A percentile compares a stretch with the other conserved stretches of the same genome.
These are phyloP conservation scores for Macrosoma leucophasiata DNA, from an alignment of 2,888 invertebrate species.

Conservation along the genomic window DNA sequence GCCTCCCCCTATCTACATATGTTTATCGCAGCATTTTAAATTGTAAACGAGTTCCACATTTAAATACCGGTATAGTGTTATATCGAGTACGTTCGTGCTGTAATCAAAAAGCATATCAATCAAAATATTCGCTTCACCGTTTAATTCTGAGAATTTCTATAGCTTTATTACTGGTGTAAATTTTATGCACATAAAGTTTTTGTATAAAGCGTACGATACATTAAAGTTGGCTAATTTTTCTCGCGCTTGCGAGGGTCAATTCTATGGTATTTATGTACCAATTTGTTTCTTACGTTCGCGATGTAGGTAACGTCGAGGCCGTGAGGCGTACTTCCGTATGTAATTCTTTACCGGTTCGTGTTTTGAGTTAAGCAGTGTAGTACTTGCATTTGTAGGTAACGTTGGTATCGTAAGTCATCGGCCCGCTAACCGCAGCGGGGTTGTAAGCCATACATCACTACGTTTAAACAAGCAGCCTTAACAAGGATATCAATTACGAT, in stretches of 20 bases:
- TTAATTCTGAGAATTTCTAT: too few species aligned
- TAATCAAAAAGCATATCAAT: too few species aligned
- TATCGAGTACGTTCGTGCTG: too few species aligned
- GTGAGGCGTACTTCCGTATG: conserved; percentile 43
- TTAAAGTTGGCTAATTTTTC: too few species aligned
- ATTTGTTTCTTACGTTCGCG: too few species aligned
- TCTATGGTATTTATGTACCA: too few species aligned
- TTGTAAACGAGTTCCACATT: conserved; percentile 61
- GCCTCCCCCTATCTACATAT: conserved; percentile 59
- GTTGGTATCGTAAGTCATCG: conserved; percentile 8
- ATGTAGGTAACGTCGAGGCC: too few species aligned
- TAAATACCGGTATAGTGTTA: conserved; percentile 45
- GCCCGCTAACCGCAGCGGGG: conserved; percentile 6
- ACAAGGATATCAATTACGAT: conserved; percentile 1
- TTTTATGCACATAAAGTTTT: too few species aligned
- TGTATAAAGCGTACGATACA: too few species aligned
- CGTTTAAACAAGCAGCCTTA: conserved; percentile 1
- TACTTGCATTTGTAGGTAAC: neutral
- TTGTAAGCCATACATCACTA: conserved; percentile 10
- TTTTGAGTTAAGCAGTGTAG: conserved; percentile 63
- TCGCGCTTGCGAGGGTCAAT: too few species aligned
- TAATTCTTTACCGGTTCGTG: conserved; percentile 47
- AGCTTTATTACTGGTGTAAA: too few species aligned
- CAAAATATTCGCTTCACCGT: too few species aligned
- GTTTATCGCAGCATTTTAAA: conserved; percentile 67